A percentile compares a stretch with the other conserved stretches of the same genome.
These are phyloP conservation scores for Oenanthe melanoleuca DNA, from an alignment of 2,113 vertebrate species.

Conservation along the genomic window DNA sequence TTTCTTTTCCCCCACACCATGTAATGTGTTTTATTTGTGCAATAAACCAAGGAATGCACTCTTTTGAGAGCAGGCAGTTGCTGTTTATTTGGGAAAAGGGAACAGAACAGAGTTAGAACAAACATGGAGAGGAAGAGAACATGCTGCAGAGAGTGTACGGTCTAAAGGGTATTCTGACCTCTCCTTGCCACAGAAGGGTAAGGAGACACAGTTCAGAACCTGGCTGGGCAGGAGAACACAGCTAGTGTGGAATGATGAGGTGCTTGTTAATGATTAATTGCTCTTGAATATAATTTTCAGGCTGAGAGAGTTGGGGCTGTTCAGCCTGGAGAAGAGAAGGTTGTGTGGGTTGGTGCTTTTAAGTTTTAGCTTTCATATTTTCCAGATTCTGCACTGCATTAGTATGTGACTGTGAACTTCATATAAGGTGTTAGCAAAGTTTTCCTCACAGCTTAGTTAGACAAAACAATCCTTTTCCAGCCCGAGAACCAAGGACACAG, in stretches of 20 bases:
- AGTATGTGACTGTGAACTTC: neutral
- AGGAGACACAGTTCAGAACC: neutral
- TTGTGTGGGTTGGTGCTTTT: neutral
- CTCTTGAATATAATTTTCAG: neutral
- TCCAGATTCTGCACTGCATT: neutral
- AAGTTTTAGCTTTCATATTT: neutral
- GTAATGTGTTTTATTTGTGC: slow-evolving; percentile 31
- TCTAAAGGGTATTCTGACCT: neutral
- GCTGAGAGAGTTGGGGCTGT: too few relatives aligned
- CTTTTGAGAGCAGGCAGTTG: neutral
- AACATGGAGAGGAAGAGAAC: neutral
- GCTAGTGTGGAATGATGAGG: too few relatives aligned
- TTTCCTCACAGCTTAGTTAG: neutral
- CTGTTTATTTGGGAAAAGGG: neutral
- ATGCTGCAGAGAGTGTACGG: fast-evolving
- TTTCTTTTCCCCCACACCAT: neutral
- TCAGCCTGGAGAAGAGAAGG: neutral
- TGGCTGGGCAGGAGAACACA: neutral
- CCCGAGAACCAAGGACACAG: neutral
- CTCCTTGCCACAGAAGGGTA: neutral
- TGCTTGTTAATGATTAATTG: neutral
- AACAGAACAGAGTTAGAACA: neutral
- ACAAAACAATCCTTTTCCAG: neutral
- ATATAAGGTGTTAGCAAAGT: neutral
- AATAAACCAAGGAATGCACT: neutral